These are phyloP conservation scores for Caenorhabditis tropicalis DNA, from an alignment of 1,140 invertebrate species.

Conservation along the genomic window DNA sequence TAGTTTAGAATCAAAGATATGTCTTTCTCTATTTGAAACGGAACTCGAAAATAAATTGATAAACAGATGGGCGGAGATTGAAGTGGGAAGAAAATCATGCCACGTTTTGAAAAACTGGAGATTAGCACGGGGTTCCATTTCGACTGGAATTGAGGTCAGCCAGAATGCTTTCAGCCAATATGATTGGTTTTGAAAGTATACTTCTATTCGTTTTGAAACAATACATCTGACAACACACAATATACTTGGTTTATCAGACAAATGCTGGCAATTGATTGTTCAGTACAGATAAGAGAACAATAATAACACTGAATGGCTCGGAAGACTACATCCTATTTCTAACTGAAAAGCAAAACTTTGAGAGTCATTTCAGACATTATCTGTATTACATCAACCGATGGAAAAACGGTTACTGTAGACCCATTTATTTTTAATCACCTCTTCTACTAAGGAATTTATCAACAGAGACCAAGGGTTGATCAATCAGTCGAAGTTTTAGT, in stretches of 20 bases:
- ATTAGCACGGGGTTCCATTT: not conserved
- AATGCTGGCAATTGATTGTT: not conserved
- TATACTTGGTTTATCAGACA: not conserved
- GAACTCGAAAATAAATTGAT: slow-evolving; percentile 6
- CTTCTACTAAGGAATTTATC: too few species aligned
- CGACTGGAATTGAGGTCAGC: too few species aligned
- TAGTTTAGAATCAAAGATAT: not conserved
- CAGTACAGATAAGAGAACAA: not conserved
- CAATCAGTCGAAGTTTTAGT: not conserved
- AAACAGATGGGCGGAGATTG: not conserved
- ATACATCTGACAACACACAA: not conserved
- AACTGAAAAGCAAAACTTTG: too few species aligned
- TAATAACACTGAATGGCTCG: not conserved
- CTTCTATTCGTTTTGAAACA: too few species aligned
- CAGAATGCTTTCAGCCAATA: too few species aligned
- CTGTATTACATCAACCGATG: too few species aligned
- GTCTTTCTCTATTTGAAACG: not conserved
- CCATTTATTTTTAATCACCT: too few species aligned
- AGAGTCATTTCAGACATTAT: too few species aligned
- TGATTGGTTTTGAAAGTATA: too few species aligned
- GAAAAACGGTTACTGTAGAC: too few species aligned
- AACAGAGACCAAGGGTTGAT: not conserved
- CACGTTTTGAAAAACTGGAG: not conserved
- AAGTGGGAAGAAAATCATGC: not conserved
- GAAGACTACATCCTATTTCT: not conserved